A percentile compares a stretch with the other conserved stretches of the same genome.
Conservation (phyloP, 1,140 invertebrate species). For the Zaprionus camerounensis region DNA sequence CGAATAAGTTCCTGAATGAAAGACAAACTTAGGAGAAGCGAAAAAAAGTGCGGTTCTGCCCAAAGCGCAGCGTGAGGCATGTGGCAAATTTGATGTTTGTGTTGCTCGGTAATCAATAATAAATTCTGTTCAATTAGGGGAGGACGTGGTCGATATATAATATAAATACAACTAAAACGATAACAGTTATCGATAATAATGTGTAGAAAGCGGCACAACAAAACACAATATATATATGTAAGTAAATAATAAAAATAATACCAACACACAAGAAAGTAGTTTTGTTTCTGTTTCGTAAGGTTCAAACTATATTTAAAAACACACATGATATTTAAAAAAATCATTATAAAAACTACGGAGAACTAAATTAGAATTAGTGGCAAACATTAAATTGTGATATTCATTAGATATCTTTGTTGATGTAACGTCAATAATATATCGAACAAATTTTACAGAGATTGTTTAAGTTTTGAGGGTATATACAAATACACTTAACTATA, state of each 20-base stretch:
- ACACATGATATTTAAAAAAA: conserved; percentile 70
- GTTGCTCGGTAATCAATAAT: conserved; percentile 7
- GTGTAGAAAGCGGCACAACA: conserved; percentile 69
- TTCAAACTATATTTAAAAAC: conserved; percentile 74
- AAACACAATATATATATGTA: conserved; percentile 45
- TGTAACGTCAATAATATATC: conserved; percentile 37
- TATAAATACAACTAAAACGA: conserved; percentile 36
- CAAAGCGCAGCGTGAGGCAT: conserved; percentile 52
- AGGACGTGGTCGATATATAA: conserved; percentile 38
- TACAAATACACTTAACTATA: conserved; percentile 14
- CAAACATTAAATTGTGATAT: conserved; percentile 66
- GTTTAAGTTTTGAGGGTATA: conserved; percentile 35
- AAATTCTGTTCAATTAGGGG: conserved; percentile 1
- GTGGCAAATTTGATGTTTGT: conserved; percentile 27
- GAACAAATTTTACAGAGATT: conserved; percentile 75
- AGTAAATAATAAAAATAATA: conserved; percentile 71
- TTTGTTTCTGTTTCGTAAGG: conserved; percentile 62
- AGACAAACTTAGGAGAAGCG: conserved; percentile 27
- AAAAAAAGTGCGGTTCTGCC: conserved; percentile 51
- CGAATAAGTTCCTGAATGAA: conserved; percentile 14
- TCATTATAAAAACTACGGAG: conserved; percentile 74
- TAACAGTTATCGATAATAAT: conserved; percentile 14
- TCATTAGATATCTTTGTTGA: conserved; percentile 43
- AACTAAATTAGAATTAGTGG: conserved; percentile 78
- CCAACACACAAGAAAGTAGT: conserved; percentile 77